These are phyloP conservation scores for Eunapius fragilis DNA, from an alignment of 37 sponge, comb jelly and placozoan species.

Conservation along the genomic window DNA sequence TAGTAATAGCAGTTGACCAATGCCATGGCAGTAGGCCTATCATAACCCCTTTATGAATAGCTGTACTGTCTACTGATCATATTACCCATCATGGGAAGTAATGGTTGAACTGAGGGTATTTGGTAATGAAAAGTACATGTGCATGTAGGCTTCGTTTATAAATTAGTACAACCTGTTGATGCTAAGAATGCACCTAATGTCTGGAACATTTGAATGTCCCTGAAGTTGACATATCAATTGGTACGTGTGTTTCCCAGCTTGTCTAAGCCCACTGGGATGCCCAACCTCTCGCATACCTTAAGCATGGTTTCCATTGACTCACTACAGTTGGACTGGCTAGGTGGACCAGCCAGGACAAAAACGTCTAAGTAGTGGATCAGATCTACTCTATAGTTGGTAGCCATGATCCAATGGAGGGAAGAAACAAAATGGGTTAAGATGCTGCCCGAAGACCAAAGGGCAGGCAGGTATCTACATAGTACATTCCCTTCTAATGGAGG, in stretches of 20 bases:
- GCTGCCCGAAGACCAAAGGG: slow-evolving; percentile 29
- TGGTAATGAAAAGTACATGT: too few species aligned
- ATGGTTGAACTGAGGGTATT: too few species aligned
- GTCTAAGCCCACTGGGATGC: background rate
- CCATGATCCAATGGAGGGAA: slow-evolving; percentile 34
- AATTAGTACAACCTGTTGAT: too few species aligned
- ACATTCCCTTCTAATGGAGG: slow-evolving; percentile 26
- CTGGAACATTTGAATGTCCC: too few species aligned
- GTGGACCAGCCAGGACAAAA: slow-evolving; percentile 6
- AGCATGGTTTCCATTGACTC: background rate
- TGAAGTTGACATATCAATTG: too few species aligned
- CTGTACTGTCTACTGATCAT: too few species aligned
- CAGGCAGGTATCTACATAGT: slow-evolving; percentile 30
- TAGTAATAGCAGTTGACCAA: too few species aligned
- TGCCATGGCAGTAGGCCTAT: too few species aligned
- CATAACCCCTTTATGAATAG: too few species aligned
- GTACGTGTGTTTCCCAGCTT: background rate
- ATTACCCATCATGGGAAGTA: too few species aligned
- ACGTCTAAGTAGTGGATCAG: slow-evolving; percentile 41
- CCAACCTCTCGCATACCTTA: background rate
- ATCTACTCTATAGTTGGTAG: slow-evolving; percentile 1
- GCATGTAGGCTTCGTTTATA: too few species aligned
- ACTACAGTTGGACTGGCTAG: background rate
- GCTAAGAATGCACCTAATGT: too few species aligned
- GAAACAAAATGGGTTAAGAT: slow-evolving; percentile 12